Evolutionary conservation across 2,113 vertebrate species (phyloP).

Genomic region (Labeo catla): DNA sequence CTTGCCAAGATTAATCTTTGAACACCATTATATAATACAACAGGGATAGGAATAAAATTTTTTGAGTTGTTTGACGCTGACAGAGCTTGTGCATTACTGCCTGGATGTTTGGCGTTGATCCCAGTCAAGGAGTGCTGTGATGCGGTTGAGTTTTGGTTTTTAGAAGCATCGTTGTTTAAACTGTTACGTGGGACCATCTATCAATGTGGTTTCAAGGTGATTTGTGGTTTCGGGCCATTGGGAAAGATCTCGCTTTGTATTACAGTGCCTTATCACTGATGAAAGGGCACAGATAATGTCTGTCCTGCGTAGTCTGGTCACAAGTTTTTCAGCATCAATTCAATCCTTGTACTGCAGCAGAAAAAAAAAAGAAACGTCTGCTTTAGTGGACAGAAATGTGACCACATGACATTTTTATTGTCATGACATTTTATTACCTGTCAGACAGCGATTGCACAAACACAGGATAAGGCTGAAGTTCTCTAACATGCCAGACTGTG

Average conservation of each 20-base stretch:
- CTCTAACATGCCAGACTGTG: background rate
- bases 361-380: background rate
- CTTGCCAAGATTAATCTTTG: conserved; percentile 9
- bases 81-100: conserved; percentile 55
- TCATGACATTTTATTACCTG: background rate
- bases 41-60: background rate
- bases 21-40: background rate
- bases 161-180: conserved; percentile 65
- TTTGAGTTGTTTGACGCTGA: conserved; percentile 24
- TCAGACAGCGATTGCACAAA: background rate
- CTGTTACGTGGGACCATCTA: conserved; percentile 39
- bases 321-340: conserved; percentile 23
- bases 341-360: background rate
- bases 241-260: conserved; percentile 21
- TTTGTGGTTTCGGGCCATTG: conserved; percentile 15
- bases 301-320: conserved; percentile 3
- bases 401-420: background rate
- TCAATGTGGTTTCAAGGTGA: conserved; percentile 33
- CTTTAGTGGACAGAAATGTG: conserved; percentile 3
- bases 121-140: conserved; percentile 58
- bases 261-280: background rate
- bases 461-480: background rate
- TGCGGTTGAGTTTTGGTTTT: conserved; percentile 61
- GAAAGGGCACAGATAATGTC: background rate
- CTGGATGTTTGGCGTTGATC: conserved; percentile 70